Conservation (phyloP, 53 echinoderm and acorn worm species). For the Paracentrotus lividus region DNA sequence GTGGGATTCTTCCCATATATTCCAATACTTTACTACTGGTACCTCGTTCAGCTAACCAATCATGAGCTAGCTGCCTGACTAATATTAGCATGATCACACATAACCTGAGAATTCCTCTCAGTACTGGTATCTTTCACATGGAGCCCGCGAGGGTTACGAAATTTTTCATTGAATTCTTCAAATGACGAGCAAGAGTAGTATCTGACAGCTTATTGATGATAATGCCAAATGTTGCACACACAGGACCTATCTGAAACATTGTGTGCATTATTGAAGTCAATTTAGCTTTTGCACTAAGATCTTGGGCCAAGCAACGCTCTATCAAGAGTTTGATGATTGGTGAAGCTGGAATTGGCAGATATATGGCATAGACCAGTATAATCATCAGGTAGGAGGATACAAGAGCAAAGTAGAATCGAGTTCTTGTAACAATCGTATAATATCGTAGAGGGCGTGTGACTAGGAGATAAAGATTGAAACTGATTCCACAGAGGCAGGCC, state of each 20-base stretch:
- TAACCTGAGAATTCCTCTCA: too few species aligned
- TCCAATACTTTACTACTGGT: too few species aligned
- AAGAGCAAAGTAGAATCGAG: not conserved
- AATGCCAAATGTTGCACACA: not conserved
- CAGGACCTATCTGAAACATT: not conserved
- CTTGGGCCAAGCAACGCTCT: not conserved
- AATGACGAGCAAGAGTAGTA: slow-evolving; percentile 15
- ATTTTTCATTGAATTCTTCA: too few species aligned
- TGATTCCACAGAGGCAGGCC: slow-evolving; percentile 25
- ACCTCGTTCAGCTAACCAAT: too few species aligned
- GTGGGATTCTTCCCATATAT: too few species aligned
- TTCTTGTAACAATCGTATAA: slow-evolving; percentile 15
- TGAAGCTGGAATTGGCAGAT: slow-evolving; percentile 27
- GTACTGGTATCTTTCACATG: too few species aligned
- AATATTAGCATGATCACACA: too few species aligned
- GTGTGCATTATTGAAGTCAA: slow-evolving; percentile 8
- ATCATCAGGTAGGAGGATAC: not conserved
- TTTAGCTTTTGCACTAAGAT: not conserved
- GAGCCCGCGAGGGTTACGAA: too few species aligned
- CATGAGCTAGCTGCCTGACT: too few species aligned
- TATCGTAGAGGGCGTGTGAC: not conserved
- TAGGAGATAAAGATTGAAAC: slow-evolving; percentile 9
- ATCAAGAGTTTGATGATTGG: not conserved
- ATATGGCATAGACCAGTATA: not conserved
- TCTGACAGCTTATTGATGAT: not conserved